Conservation (phyloP, 2,888 invertebrate species). For the Hydropsyche betteni region DNA sequence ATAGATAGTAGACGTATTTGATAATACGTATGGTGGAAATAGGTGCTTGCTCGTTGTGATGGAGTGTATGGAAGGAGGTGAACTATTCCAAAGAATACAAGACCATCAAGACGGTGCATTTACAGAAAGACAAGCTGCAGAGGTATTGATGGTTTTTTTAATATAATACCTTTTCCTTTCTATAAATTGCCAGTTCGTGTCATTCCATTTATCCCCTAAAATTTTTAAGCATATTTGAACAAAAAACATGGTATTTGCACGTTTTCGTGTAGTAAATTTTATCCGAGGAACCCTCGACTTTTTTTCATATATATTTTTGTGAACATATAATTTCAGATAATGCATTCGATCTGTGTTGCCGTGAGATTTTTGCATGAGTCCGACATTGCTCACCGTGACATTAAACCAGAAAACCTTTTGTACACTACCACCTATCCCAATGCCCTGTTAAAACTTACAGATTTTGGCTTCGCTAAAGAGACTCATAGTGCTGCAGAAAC, state of each 20-base stretch:
- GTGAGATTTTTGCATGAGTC: slow-evolving; percentile 92
- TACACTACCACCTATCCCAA: slow-evolving; percentile 80
- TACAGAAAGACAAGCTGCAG: slow-evolving; percentile 81
- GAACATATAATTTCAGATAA: slow-evolving; percentile 70
- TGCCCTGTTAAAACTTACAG: slow-evolving; percentile 94
- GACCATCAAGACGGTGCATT: slow-evolving; percentile 94
- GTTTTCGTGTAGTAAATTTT: not conserved
- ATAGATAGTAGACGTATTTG: slow-evolving; percentile 88
- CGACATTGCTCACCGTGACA: slow-evolving; percentile 96
- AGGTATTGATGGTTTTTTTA: slow-evolving; percentile 63
- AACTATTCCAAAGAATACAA: slow-evolving; percentile 96
- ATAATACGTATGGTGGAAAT: slow-evolving; percentile 92
- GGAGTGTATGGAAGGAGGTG: slow-evolving; percentile 99
- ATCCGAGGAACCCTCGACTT: not conserved
- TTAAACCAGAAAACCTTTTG: slow-evolving; percentile 97
- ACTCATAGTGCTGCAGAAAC: slow-evolving; percentile 83
- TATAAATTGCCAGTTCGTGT: too few species aligned
- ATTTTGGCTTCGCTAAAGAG: slow-evolving; percentile 99
- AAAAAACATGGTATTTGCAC: not conserved
- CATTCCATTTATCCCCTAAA: not conserved
- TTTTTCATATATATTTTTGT: slow-evolving; percentile 50
- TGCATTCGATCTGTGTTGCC: slow-evolving; percentile 95
- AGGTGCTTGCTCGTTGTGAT: slow-evolving; percentile 97
- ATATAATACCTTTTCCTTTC: too few species aligned
- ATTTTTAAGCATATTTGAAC: not conserved